phyloP scores from a whole-genome alignment of 2,888 invertebrate species.

The Meliscaeva auricollis region DNA sequence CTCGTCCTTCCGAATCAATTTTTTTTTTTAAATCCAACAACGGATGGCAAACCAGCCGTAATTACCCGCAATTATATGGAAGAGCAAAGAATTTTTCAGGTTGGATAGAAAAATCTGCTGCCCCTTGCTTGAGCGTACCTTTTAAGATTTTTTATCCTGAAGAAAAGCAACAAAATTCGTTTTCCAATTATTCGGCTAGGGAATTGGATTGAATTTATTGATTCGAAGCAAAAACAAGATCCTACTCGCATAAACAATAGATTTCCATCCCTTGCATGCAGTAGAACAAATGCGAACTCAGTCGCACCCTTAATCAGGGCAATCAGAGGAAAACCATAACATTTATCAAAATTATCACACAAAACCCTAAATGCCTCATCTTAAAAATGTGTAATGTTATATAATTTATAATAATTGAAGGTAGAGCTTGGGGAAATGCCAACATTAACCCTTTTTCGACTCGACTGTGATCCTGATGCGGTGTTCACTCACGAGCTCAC shows the following conservation, averaged over 20 bases:
- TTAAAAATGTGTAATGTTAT: constrained; percentile 69
- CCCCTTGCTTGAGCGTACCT: background rate
- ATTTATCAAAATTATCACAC: constrained; percentile 75
- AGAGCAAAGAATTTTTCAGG: constrained; percentile 34
- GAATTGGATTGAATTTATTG: constrained; percentile 50
- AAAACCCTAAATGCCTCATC: constrained; percentile 59
- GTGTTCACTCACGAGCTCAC: constrained; percentile 16
- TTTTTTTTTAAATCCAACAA: constrained; percentile 49
- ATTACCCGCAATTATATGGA: constrained; percentile 71
- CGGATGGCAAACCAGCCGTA: constrained; percentile 53
- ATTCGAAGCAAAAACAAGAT: constrained; percentile 24
- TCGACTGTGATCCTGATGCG: constrained; percentile 24
- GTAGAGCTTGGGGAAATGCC: constrained; percentile 39
- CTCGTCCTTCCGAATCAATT: constrained; percentile 49
- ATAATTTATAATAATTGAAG: constrained; percentile 75
- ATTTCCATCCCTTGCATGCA: constrained; percentile 1
- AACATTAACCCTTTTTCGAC: constrained; percentile 60
- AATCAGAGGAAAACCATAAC: constrained; percentile 60
- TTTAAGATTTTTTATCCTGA: constrained; percentile 10
- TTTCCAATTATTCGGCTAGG: constrained; percentile 27
- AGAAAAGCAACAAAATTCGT: background rate
- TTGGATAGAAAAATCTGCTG: constrained; percentile 7
- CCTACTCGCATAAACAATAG: constrained; percentile 31
- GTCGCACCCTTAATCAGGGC: constrained; percentile 42
- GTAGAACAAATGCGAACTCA: background rate